Conservation (phyloP, 2,888 invertebrate species). For the Rotaria socialis region DNA sequence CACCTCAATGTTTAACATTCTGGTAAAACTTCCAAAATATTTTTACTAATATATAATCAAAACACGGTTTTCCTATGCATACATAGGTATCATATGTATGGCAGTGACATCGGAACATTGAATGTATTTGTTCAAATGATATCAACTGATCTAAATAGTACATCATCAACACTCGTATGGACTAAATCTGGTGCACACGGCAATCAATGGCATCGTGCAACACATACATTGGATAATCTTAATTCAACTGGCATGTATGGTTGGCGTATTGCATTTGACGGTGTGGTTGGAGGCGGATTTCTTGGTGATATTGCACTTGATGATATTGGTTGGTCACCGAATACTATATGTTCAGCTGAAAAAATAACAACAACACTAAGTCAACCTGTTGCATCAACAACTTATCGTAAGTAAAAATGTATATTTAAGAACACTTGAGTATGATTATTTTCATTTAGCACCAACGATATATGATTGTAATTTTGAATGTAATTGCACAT, state of each 20-base stretch:
- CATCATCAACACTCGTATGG: slow-evolving; percentile 50
- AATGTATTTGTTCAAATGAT: background rate
- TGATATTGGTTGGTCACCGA: slow-evolving; percentile 39
- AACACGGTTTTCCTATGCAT: background rate
- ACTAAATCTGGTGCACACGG: slow-evolving; percentile 51
- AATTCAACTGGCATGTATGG: slow-evolving; percentile 3
- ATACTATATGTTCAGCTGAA: background rate
- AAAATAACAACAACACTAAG: slow-evolving; percentile 13
- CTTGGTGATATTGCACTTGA: slow-evolving; percentile 56
- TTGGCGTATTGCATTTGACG: slow-evolving; percentile 50
- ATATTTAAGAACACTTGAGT: no score
- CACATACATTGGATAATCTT: background rate
- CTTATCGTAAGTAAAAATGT: background rate
- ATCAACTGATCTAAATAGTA: background rate
- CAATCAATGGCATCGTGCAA: slow-evolving; percentile 33
- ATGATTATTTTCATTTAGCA: slow-evolving; percentile 48
- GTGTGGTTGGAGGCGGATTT: slow-evolving; percentile 50
- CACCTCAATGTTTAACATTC: background rate
- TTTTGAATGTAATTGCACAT: slow-evolving; percentile 47
- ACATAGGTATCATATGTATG: slow-evolving; percentile 26
- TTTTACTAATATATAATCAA: no score
- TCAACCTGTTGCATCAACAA: background rate
- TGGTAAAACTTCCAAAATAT: background rate
- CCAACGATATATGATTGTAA: slow-evolving; percentile 48
- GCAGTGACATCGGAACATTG: background rate